Percentiles rank a stretch among this genome's conserved stretches.
Conservation (phyloP, 2,113 vertebrate genomes). For the Orthonyx spaldingii region DNA sequence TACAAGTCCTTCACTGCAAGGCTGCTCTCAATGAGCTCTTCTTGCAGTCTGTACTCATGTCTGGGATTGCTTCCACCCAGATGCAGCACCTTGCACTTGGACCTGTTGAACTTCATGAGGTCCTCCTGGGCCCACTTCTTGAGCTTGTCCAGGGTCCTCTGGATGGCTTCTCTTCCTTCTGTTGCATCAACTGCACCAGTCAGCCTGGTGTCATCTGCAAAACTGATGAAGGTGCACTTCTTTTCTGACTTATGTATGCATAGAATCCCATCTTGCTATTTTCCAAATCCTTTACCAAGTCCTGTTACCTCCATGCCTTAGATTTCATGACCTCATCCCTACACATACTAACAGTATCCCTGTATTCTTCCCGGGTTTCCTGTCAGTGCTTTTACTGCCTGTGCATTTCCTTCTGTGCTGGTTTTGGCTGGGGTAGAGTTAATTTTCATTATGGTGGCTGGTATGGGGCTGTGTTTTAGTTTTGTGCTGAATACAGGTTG, state of each 20-base stretch:
- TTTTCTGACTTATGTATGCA: not conserved
- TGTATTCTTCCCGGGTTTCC: not conserved
- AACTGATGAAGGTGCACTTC: not conserved
- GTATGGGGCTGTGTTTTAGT: not conserved
- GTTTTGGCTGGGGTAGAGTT: not conserved
- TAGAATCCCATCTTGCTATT: not conserved
- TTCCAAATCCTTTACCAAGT: not conserved
- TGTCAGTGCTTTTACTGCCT: not conserved
- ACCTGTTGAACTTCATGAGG: not conserved
- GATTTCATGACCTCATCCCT: not conserved
- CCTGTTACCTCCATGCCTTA: accelerated
- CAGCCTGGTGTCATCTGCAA: not conserved
- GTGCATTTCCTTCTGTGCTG: not conserved
- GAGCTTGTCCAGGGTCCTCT: not conserved
- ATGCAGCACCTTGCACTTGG: not conserved
- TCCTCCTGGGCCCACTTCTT: not conserved
- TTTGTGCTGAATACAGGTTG: not conserved
- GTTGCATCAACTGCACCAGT: not conserved
- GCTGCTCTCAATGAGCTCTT: not conserved
- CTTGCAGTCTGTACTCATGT: not conserved
- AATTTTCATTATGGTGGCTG: not conserved
- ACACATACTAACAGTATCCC: not conserved
- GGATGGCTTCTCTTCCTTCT: not conserved
- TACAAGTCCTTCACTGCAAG: not conserved
- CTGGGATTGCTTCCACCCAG: not conserved